These are phyloP conservation scores for Bellardia bayeri DNA, from an alignment of 2,888 invertebrate genomes.

Conservation along the genomic window DNA sequence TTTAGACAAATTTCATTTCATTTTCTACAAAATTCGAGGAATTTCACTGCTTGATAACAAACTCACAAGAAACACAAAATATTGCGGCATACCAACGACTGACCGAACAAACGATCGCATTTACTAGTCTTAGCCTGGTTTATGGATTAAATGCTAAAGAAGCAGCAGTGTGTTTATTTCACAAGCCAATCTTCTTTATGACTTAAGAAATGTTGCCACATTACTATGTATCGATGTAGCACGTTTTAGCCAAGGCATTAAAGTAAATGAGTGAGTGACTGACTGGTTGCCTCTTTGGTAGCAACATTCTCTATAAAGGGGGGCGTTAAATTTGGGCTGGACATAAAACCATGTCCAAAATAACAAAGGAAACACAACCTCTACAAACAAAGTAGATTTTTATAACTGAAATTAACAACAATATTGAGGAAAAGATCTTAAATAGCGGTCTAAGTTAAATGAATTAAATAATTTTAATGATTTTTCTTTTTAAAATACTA, in stretches of 20 bases:
- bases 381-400: constrained; percentile 31
- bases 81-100: constrained; percentile 74
- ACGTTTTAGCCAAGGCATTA: constrained; percentile 44
- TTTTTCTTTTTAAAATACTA: background rate
- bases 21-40: constrained; percentile 75
- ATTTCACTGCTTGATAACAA: constrained; percentile 74
- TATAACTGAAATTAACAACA: background rate
- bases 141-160: constrained; percentile 54
- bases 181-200: constrained; percentile 34
- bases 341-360: constrained; percentile 79
- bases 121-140: constrained; percentile 48
- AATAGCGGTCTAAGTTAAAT: constrained; percentile 46
- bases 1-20: constrained; percentile 76
- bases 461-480: constrained; percentile 35
- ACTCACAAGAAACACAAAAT: constrained; percentile 28
- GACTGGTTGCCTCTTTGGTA: constrained; percentile 76
- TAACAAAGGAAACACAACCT: constrained; percentile 2
- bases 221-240: constrained; percentile 17
- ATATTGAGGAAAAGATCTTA: constrained; percentile 1
- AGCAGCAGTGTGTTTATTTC: constrained; percentile 29
- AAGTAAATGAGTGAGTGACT: constrained; percentile 55
- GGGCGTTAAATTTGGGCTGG: constrained; percentile 83
- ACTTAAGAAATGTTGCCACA: constrained; percentile 35
- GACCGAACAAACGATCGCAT: background rate
- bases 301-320: constrained; percentile 74